Percentiles rank a stretch among this genome's conserved stretches.
Conservation (phyloP, 2,888 invertebrate species). For the Lamellibrachia satsuma region DNA sequence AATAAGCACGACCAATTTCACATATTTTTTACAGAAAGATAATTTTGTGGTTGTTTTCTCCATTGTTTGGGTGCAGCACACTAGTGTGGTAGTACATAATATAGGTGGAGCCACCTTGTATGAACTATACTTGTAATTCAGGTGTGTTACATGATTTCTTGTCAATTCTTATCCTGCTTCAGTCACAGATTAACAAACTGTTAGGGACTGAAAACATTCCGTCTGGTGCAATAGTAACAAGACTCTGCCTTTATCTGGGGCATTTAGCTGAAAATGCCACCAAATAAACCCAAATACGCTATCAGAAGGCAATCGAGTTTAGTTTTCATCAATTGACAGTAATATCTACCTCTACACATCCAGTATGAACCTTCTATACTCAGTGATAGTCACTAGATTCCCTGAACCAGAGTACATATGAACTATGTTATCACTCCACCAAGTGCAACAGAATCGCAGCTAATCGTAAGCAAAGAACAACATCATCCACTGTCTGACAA, state of each 20-base stretch:
- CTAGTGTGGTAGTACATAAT: not conserved
- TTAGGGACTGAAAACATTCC: not conserved
- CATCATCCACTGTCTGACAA: not conserved
- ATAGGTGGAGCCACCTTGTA: not conserved
- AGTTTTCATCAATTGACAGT: not conserved
- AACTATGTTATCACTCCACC: not conserved
- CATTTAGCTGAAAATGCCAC: not conserved
- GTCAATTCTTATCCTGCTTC: not conserved
- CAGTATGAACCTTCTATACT: not conserved
- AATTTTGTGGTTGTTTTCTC: no score
- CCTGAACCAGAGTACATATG: not conserved
- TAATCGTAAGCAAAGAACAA: not conserved
- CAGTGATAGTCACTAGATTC: not conserved
- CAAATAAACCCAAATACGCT: not conserved
- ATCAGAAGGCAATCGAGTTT: not conserved
- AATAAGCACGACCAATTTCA: not conserved
- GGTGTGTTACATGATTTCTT: not conserved
- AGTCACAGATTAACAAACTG: not conserved
- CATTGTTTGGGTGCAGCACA: no score
- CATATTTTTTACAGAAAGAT: no score
- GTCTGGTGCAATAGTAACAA: not conserved
- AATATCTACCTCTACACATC: not conserved
- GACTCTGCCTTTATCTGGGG: not conserved
- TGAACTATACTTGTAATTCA: not conserved
- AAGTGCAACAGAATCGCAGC: not conserved